Evolutionary conservation across 53 echinoderm and acorn worm species (phyloP).

Genomic region (Stichopus horrens): DNA sequence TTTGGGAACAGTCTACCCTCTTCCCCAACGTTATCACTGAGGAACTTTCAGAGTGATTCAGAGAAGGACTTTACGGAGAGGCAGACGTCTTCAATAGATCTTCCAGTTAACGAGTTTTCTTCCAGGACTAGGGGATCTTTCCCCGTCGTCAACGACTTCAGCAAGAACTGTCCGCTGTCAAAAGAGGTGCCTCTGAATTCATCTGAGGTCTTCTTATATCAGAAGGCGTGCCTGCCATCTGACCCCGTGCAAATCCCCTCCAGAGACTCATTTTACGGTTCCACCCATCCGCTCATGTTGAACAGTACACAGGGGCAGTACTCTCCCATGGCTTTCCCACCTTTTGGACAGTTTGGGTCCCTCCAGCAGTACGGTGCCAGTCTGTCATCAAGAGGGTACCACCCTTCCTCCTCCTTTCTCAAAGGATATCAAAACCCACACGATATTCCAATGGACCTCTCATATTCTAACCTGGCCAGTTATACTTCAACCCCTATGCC

Average conservation of each 20-base stretch:
- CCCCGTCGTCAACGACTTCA: conserved; percentile 4
- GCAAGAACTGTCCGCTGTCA: background rate
- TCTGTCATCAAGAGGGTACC: conserved; percentile 81
- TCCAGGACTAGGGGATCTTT: conserved; percentile 6
- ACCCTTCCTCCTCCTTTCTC: conserved; percentile 63
- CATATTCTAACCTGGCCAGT: conserved; percentile 78
- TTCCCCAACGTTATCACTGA: conserved; percentile 28
- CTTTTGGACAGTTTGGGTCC: conserved; percentile 68
- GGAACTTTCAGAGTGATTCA: conserved; percentile 1
- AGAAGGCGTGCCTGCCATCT: background rate
- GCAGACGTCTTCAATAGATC: conserved; percentile 40
- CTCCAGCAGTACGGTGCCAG: conserved; percentile 80
- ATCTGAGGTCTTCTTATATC: conserved; percentile 11
- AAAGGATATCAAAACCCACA: conserved; percentile 78
- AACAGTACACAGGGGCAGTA: conserved; percentile 38
- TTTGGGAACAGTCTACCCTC: conserved; percentile 42
- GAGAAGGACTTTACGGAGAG: conserved; percentile 13
- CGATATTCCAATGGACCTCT: conserved; percentile 95
- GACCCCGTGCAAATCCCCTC: background rate
- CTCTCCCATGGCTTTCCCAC: conserved; percentile 32
- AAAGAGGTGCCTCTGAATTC: conserved; percentile 12
- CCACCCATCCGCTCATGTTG: conserved; percentile 41
- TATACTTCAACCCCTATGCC: conserved; percentile 63
- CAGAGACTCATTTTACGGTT: conserved; percentile 36
- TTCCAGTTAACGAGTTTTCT: conserved; percentile 25